phyloP scores from a whole-genome alignment of 2,888 invertebrate genomes.

The Gasteruption jaculator region DNA sequence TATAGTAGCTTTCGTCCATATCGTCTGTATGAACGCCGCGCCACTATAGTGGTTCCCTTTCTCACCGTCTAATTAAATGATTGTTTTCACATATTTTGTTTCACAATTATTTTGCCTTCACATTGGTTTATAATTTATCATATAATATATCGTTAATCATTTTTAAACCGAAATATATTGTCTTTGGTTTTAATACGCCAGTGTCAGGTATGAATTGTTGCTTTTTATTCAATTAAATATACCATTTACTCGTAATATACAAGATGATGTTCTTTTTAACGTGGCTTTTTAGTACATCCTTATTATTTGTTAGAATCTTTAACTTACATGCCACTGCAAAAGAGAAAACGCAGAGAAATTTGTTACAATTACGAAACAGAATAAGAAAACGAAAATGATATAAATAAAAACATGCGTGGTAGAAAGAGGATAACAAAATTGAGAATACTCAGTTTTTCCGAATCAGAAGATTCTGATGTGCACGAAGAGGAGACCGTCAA shows the following conservation, averaged over 20 bases:
- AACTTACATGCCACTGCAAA: constrained; percentile 6
- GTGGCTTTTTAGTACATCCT: too few relatives aligned
- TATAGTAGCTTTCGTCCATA: not conserved
- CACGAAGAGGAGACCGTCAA: not conserved
- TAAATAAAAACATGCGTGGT: constrained; percentile 16
- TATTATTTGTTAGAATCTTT: constrained; percentile 10
- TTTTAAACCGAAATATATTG: too few relatives aligned
- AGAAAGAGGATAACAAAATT: constrained; percentile 14
- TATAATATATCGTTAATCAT: too few relatives aligned
- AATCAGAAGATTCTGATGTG: constrained; percentile 13
- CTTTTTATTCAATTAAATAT: too few relatives aligned
- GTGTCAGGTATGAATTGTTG: constrained; percentile 4
- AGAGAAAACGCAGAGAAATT: constrained; percentile 14
- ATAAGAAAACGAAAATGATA: constrained; percentile 14
- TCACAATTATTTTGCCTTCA: too few relatives aligned
- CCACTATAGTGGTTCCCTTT: constrained; percentile 1
- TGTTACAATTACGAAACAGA: constrained; percentile 10
- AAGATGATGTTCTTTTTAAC: too few relatives aligned
- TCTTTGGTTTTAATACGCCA: constrained; percentile 5
- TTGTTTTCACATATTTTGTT: too few relatives aligned
- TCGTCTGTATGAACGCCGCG: constrained; percentile 11
- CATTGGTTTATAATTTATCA: too few relatives aligned
- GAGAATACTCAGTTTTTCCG: constrained; percentile 16
- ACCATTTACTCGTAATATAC: too few relatives aligned
- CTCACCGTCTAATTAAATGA: too few relatives aligned